Percentiles rank a stretch among this genome's conserved stretches.
Evolutionary conservation across 1,140 invertebrate species (phyloP).

Genomic region (Drosophila ficusphila): DNA sequence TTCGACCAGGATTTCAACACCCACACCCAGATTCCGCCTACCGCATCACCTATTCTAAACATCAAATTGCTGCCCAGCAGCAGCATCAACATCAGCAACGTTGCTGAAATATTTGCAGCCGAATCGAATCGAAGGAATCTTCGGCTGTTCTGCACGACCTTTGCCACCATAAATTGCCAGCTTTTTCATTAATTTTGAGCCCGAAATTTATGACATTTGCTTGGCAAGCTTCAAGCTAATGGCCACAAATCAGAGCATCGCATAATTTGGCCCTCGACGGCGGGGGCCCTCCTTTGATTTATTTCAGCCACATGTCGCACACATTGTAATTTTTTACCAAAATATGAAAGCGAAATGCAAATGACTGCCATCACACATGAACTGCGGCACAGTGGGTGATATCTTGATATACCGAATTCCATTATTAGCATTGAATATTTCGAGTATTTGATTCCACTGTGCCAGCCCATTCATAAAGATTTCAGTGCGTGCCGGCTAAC

Average conservation of each 20-base stretch:
- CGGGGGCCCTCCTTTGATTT: constrained; percentile 49
- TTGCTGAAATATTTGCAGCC: background rate
- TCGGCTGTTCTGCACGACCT: background rate
- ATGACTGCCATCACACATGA: constrained; percentile 51
- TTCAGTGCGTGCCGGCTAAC: constrained; percentile 40
- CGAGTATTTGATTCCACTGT: constrained; percentile 29
- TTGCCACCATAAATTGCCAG: constrained; percentile 45
- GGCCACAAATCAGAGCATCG: constrained; percentile 64
- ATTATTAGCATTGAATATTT: too few species aligned
- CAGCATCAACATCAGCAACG: too few species aligned
- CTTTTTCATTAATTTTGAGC: constrained; percentile 68
- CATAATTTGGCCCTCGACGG: constrained; percentile 42
- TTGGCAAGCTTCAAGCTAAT: constrained; percentile 41
- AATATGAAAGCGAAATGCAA: constrained; percentile 69
- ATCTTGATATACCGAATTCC: background rate
- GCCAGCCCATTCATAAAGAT: constrained; percentile 51
- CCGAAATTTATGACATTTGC: constrained; percentile 50
- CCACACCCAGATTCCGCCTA: too few species aligned
- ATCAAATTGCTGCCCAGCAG: background rate
- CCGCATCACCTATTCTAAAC: too few species aligned
- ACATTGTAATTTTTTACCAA: constrained; percentile 64
- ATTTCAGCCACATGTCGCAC: constrained; percentile 75
- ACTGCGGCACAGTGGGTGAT: constrained; percentile 10
- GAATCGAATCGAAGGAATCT: background rate
- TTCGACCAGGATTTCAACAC: background rate